Evolutionary conservation across 2,888 invertebrate genomes (phyloP), one percentile per base, ranked within the genome.

Genomic region (Drosophila affinis): DNA sequence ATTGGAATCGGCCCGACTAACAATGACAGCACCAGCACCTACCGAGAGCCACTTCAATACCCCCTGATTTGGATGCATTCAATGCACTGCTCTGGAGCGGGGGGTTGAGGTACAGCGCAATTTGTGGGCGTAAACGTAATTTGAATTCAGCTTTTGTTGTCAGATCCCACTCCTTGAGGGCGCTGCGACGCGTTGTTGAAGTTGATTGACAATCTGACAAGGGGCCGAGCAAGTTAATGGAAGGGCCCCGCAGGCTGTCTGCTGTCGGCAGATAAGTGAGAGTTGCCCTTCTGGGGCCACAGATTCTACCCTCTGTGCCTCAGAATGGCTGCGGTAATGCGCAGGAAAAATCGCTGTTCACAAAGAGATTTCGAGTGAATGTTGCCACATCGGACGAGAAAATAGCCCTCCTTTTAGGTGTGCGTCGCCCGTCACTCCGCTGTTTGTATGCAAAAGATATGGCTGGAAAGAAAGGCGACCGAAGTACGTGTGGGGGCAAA

Each of bases 151-250:
- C 17, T 57, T 72, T 77, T 74, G 79, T 73, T 74, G 68, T 62
- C 63, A 60, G 63, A 62, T 74, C 68, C 57, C 67, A 72, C 78
- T 78, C 78, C 65, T 54, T 52, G 44, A 53, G 48, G 63, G 46
- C 10, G 46, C 63, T 68, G 82, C 55, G 60, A 53, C 65, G 62
- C 62, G 61, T 14, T 29, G 60, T 34, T 51, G 52, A 39, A 49
- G 48, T 72, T 82, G 84, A 82, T 80, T 78, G 82, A 87, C 86
- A 82, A 67, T 60, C 71, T 72, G 78, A 77, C 81, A 86, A 53
- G 68, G 56, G 57, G 14, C 24, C 54, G 39, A 48, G 61, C 48
- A 52, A 39, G 32, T 29, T 67, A 57, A 72, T 62, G 51, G 49
- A 34, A 39, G n/a, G 39, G 53, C n/a, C 14, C n/a, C 27, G 12